Base-by-base conservation (phyloP, 2,888 invertebrate species). In the Odontocerum albicorne region DNA sequence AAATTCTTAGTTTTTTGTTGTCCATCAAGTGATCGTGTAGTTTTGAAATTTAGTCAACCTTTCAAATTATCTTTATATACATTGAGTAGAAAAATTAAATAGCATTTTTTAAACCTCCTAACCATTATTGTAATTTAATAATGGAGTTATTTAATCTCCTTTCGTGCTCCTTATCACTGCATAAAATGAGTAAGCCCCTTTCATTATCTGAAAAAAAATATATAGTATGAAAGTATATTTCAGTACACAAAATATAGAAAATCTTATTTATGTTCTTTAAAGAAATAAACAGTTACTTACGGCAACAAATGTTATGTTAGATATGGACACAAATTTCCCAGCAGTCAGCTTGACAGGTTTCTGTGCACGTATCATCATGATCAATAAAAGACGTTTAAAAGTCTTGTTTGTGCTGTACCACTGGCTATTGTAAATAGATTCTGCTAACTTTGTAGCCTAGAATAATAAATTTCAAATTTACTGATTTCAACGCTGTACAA, bases 271-370 rank as follows among this genome's bases (percentile, higher is more conserved):
- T 21, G n/a, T 13, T 12, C 35, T 27, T 31, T 36, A 33, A 20
- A 6, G 10, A 38, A 8, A 35, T 35, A 17, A 46, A 20, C 8
- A 35, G 12, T 4, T 15, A 38, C 21, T 62, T 59, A 65, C 66
- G 36, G 57, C 55, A n/a, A 62, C 63, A 59, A 64, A 66, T n/a
- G 65, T 65, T 35, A 59, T 59, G 36, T 65, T 59, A 7, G 64
- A 64, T 4, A 65, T 55, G 17, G 58, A 57, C 4, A 60, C 60
- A 50, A 66, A 66, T 58, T 65, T 65, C 27, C 65, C 66, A 8
- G 65, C 64, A 4, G 65, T 64, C 35, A 66, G 57, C 21, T 56
- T 56, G n/a, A 62, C 62, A 2, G 63, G 62, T 12, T 64, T 58
- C 53, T 65, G 65, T 7, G 65, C 63, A 36, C 65, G 31, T 39